Conservation (phyloP, 2,888 invertebrate genomes). For the Auanema sp. region DNA sequence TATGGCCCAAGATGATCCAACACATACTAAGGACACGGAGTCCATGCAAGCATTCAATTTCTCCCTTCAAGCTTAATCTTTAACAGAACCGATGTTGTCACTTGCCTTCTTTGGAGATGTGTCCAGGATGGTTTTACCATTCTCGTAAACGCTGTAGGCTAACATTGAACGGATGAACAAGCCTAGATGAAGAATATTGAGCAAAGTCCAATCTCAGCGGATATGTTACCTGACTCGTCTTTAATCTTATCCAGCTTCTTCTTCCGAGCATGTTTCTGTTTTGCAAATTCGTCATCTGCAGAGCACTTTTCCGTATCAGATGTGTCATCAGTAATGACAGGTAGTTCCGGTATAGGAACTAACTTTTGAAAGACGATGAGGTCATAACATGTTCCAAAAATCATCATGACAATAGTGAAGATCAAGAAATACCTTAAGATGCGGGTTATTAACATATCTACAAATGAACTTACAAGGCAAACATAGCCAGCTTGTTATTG, state of each 20-base stretch:
- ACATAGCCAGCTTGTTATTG: slow-evolving; percentile 47
- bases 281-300: slow-evolving; percentile 9
- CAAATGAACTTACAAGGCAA: slow-evolving; percentile 44
- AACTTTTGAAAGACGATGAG: slow-evolving; percentile 48
- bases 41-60: slow-evolving; percentile 41
- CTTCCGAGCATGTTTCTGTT: slow-evolving; percentile 3
- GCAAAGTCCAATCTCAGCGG: no score
- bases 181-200: slow-evolving; percentile 23
- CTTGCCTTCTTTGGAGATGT: slow-evolving; percentile 51
- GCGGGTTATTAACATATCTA: not conserved
- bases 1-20: slow-evolving; percentile 71
- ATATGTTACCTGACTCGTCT: no score
- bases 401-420: slow-evolving; percentile 48
- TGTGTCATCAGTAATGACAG: no score
- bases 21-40: slow-evolving; percentile 69
- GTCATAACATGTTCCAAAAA: slow-evolving; percentile 61
- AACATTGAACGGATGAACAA: slow-evolving; percentile 44
- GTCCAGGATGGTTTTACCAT: slow-evolving; percentile 66
- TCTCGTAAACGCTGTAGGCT: slow-evolving; percentile 70
- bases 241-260: not conserved
- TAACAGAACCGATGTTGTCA: not conserved
- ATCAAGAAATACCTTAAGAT: slow-evolving; percentile 48
- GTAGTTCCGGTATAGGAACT: no score
- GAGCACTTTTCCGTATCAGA: slow-evolving; percentile 13
- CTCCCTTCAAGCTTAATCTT: slow-evolving; percentile 13